Base-by-base conservation (phyloP, 2,888 invertebrate genomes). In the Thumatha senex region DNA sequence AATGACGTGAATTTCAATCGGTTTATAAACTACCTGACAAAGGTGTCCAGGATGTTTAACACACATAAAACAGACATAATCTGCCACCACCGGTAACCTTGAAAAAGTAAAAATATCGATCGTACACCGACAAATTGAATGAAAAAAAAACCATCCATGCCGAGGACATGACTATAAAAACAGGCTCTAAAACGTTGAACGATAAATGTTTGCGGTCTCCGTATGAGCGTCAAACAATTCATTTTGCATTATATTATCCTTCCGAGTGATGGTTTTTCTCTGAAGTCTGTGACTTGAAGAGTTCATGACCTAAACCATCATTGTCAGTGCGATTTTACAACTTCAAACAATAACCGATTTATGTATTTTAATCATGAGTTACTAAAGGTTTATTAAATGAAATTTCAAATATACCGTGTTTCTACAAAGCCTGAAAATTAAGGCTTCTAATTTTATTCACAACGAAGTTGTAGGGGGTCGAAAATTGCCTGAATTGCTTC, bases 141-240 rank as follows among this genome's bases (percentile, higher is more conserved):
- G 5, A 15, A 13, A 40, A 61, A 34, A 42, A 47, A 14, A n/a
- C 2, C 2, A 31, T 7, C 3, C 7, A 31, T 56, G 42, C 48
- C 24, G 14, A 57, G 34, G 36, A 52, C 40, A 40, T 52, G 40
- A 46, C 49, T 54, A 54, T 56, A 48, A 58, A 50, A 58, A 58
- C 54, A 42, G 50, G 42, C 54, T 48, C 36, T 45, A 51, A 52
- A 61, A 50, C 56, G 50, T 44, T 41, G 42, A 54, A 44, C 68
- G 47, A 54, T 56, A 54, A 64, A 63, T 49, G 46, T 67, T 58
- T 61, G 65, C 38, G 65, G 68, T 65, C 51, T 43, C 30, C 46
- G 47, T 48, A 52, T 46, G 56, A 39, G 38, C 48, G 48, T 33
- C 18, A 61, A 67, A 65, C 65, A 58, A 65, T 65, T 65, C 54